Evolutionary conservation across 64 coral and sea anemone species (phyloP), one percentile per base, ranked within the genome.

Genomic region (Stichodactyla helianthus): DNA sequence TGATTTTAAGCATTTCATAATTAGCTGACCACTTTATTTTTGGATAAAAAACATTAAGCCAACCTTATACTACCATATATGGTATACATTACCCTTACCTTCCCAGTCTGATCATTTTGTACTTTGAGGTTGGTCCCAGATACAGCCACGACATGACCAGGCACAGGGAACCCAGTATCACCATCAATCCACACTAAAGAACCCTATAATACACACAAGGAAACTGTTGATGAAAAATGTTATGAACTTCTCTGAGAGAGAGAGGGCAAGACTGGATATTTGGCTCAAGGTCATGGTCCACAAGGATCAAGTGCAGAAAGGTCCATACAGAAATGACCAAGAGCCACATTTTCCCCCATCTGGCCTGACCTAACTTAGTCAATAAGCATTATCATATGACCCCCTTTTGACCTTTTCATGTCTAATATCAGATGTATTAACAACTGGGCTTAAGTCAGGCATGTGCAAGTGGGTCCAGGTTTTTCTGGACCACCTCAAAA

Each of bases 181-280:
- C 80, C 91, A 90, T 96, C 91, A 93, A 96, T 92, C 94, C 94
- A 96, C 35, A 96, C 88, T 67, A 90, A 54, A 27, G 94, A 90
- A 20, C 94, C 94, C 94, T 96, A 55, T 2, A 44, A 3, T 44
- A 79, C 77, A 77, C 27, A 58, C 7, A 51, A 13, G 15, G 9
- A 84, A 63, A 84, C 17, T 84, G 62, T 71, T 71, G 7, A 19
- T 71, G 7, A 12, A 16, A 22, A 44, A 44, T 44, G 35, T 44
- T 44, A 44, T 44, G 35, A 44, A 44, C 35, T 44, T 44, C 0
- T 44, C 35, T 44, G 35, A 44, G 35, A 44, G 35, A n/a, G 35
- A 44, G n/a, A 44, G 35, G 35, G 0, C 35, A 44, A 44, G 35
- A 44, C 35, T 44, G 35, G 35, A 44, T 44, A 3, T 44, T 44